Evolutionary conservation across 2,888 invertebrate genomes (phyloP), one percentile per base, ranked within the genome.

Genomic region (Neria commutata): DNA sequence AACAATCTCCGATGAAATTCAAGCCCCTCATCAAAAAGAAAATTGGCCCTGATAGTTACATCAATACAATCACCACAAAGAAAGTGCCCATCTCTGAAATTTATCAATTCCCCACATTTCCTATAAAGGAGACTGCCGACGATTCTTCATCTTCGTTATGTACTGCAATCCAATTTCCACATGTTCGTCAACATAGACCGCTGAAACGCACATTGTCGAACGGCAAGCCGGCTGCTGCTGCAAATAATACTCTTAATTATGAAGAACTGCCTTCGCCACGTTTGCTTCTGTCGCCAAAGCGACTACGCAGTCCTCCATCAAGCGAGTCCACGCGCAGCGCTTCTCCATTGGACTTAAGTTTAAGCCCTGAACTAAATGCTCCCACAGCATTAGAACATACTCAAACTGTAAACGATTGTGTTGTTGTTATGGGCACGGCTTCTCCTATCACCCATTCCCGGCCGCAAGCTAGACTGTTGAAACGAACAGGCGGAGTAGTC

Each of bases 41-140:
- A 76, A 89, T 89, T 68, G 89, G 89, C 47, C 87, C 88, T 51
- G 89, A 90, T 80, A 90, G 89, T 80, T 90, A 90, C 75, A 88
- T 90, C 53, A 89, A 88, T 62, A 89, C 89, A 47, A 81, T 81
- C 23, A 70, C 77, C 50, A 79, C 81, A 0, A 77, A 78, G 53
- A 77, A 81, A 63, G 79, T 82, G 48, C 87, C 81, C 75, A 74
- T 69, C 4, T 70, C 74, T 3, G 70, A 80, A 48, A 73, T 66
- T 14, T 81, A 81, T 50, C 80, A 81, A 48, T 81, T 81, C 65
- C 81, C 81, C 2, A 71, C 77, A 21, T 80, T 77, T 40, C 77
- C 77, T 4, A 59, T 72, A 21, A 73, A 72, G 56, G 71, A 73
- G 46, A 47, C n/a, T 6, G 51, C 42, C 17, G 24, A 11, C 21